Evolutionary conservation across 2,113 vertebrate species (phyloP), one percentile per base, ranked within the genome.

Genomic region (Tonatia bakeri): DNA sequence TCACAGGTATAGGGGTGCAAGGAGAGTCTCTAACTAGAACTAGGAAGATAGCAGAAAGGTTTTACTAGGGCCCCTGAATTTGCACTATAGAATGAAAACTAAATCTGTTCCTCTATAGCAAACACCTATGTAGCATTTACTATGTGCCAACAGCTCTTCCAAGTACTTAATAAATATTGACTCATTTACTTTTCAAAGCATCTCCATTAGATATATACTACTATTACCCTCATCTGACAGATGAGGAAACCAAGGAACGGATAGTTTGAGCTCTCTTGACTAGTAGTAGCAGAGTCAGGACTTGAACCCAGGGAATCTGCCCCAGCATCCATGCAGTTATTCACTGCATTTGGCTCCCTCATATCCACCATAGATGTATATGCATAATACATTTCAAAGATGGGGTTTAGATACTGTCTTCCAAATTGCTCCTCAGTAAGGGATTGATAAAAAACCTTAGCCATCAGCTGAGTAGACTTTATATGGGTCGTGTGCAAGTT

Each of bases 281-380:
- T 92, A 5, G 1, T 70, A 54, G 24, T n/a, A 28, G 40, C 36
- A 84, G 36, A 72, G 22, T 22, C 26, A 77, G 65, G 52, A 36
- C 84, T 12, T 83, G 76, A 92, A 85, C 70, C 24, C 50, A 65
- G 56, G 76, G 69, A 81, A 84, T 31, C 31, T 64, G 40, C 7
- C 26, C 56, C 14, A 50, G 47, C 31, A 33, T 31, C 26, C 13
- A n/a, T 0, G 38, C 12, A 64, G 10, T 33, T 31, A 38, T 4
- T 15, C 2, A 13, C 4, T n/a, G 14, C 31, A n/a, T 2, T 14
- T 3, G 1, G 1, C 61, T 52, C 38, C 36, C 24, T 89, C 59
- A 28, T 45, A 6, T 43, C 16, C 6, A 36, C 0, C 24, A 2
- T 0, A 70, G 64, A 36, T 10, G 1, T 0, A 1, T 3, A 19